These are phyloP conservation scores for Luehdorfia chinensis DNA, from an alignment of 1,140 invertebrate species.

Conservation along the genomic window DNA sequence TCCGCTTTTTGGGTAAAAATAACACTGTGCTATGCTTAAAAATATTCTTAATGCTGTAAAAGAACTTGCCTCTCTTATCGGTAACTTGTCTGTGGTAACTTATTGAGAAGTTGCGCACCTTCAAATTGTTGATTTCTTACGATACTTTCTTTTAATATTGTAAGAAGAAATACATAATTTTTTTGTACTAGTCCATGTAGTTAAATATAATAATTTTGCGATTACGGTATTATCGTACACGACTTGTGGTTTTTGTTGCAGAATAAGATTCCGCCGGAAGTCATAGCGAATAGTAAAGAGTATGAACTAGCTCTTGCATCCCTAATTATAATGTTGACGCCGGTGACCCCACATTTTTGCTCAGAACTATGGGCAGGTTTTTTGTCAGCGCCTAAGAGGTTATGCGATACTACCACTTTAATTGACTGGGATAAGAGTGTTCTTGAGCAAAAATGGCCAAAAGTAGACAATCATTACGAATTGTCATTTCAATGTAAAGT, in stretches of 20 bases:
- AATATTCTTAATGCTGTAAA: too few relatives aligned
- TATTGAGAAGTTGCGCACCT: too few relatives aligned
- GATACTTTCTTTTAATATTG: too few relatives aligned
- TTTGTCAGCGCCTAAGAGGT: slow-evolving; percentile 77
- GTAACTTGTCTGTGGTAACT: too few relatives aligned
- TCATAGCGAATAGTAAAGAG: slow-evolving; percentile 82
- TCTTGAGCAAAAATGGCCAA: slow-evolving; percentile 88
- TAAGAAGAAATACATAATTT: too few relatives aligned
- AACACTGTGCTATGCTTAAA: too few relatives aligned
- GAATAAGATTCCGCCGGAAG: slow-evolving; percentile 75
- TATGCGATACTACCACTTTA: slow-evolving; percentile 59
- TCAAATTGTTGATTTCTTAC: too few relatives aligned
- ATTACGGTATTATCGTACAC: too few relatives aligned
- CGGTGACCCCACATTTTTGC: slow-evolving; percentile 92
- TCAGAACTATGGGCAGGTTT: slow-evolving; percentile 93
- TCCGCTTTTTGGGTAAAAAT: too few relatives aligned
- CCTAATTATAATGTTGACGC: slow-evolving; percentile 91
- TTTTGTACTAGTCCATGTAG: too few relatives aligned
- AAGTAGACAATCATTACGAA: slow-evolving; percentile 85
- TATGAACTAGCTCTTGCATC: slow-evolving; percentile 87
- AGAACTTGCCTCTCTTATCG: too few relatives aligned
- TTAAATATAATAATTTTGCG: too few relatives aligned
- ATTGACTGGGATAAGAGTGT: slow-evolving; percentile 82
- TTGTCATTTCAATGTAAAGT: slow-evolving; percentile 82
- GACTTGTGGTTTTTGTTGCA: slow-evolving; percentile 39